Evolutionary conservation across 2,888 invertebrate genomes (phyloP).

Genomic region (Pycnomerus fuliginosus): DNA sequence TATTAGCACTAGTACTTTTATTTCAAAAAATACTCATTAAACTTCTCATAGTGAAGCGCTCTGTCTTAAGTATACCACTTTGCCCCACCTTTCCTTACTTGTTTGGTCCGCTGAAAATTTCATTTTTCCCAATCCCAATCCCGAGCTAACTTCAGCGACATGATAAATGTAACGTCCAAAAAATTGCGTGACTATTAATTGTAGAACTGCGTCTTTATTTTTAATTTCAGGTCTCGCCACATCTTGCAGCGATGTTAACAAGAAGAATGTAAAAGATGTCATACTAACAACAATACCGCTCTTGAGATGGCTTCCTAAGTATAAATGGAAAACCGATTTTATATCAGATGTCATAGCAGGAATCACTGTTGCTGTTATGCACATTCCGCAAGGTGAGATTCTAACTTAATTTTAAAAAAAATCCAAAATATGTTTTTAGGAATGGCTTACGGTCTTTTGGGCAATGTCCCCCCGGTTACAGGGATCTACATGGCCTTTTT

Average conservation of each 20-base stretch:
- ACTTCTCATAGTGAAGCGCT: too few species aligned
- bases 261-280: not conserved
- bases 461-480: slow-evolving; percentile 56
- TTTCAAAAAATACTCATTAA: too few species aligned
- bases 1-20: too few species aligned
- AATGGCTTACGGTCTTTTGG: slow-evolving; percentile 58
- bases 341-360: slow-evolving; percentile 73
- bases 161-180: too few species aligned
- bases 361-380: slow-evolving; percentile 78
- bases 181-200: too few species aligned
- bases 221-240: slow-evolving; percentile 57
- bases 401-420: not conserved
- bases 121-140: too few species aligned
- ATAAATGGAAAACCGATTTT: slow-evolving; percentile 60
- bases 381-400: slow-evolving; percentile 71
- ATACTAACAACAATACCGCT: slow-evolving; percentile 15
- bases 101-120: too few species aligned
- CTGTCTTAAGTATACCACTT: too few species aligned
- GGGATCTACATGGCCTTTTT: slow-evolving; percentile 61
- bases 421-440: slow-evolving; percentile 49
- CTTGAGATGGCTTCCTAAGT: slow-evolving; percentile 60
- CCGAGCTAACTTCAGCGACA: too few species aligned
- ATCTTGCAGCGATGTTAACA: not conserved
- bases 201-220: too few species aligned
- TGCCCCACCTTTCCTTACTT: too few species aligned